phyloP scores from a whole-genome alignment of 2,888 invertebrate species.

The Orgyia antiqua region DNA sequence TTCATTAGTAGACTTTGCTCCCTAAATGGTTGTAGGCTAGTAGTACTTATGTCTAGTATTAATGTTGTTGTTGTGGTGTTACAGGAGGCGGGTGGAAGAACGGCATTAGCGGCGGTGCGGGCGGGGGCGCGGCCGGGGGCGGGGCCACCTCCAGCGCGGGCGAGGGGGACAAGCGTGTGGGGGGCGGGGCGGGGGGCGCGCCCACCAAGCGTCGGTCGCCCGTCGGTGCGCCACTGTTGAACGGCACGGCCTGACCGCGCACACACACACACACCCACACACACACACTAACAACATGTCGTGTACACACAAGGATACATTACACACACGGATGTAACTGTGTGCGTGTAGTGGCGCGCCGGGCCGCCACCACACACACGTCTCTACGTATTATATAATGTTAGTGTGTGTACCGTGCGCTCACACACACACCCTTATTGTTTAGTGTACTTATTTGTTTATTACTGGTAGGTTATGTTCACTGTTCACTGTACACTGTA shows the following conservation, averaged over 20 bases:
- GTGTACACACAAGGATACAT: too few relatives aligned
- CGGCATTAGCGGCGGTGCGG: conserved; percentile 41
- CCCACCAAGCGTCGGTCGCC: conserved; percentile 30
- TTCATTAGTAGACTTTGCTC: too few relatives aligned
- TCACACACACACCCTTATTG: conserved; percentile 12
- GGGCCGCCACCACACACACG: conserved; percentile 6
- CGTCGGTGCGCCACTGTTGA: conserved; percentile 18
- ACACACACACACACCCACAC: too few relatives aligned
- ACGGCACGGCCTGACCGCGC: conserved; percentile 12
- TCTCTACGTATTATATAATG: too few relatives aligned
- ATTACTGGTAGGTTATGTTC: too few relatives aligned
- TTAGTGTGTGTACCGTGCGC: too few relatives aligned
- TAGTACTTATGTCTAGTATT: too few relatives aligned
- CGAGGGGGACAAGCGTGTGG: conserved; percentile 12
- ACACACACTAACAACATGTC: too few relatives aligned
- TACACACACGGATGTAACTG: too few relatives aligned
- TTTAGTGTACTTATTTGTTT: too few relatives aligned
- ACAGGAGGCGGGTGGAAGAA: conserved; percentile 70
- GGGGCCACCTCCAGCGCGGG: conserved; percentile 8
- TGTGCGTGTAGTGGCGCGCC: too few relatives aligned
- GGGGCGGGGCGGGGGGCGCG: conserved; percentile 35
- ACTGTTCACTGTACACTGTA: conserved; percentile 11
- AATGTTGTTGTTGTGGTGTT: conserved; percentile 8
- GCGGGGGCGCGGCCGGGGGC: conserved; percentile 8
- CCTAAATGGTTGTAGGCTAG: too few relatives aligned